Evolutionary conservation across 2,888 invertebrate genomes (phyloP).

Genomic region (Anodontia alba): DNA sequence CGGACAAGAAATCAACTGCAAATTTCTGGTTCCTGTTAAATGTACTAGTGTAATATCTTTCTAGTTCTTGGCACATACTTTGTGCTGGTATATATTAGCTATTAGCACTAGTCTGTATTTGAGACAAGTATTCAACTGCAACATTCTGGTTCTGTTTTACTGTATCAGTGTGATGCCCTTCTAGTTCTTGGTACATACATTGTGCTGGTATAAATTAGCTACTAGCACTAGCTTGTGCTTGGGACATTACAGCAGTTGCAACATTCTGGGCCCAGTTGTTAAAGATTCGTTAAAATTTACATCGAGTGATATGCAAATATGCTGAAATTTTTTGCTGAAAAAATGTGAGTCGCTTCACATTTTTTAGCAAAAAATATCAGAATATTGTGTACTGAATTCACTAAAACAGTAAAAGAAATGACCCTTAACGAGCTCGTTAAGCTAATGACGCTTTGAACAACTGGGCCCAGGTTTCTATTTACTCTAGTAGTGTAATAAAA

Average conservation of each 20-base stretch:
- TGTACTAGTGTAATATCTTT: not conserved
- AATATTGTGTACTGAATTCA: too few species aligned
- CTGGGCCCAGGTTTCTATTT: too few species aligned
- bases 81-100: not conserved
- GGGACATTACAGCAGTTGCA: constrained; percentile 6
- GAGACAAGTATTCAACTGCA: not conserved
- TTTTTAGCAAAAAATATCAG: too few species aligned
- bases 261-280: too few species aligned
- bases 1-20: constrained; percentile 1
- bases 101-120: not conserved
- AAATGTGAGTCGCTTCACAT: too few species aligned
- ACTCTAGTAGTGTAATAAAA: too few species aligned
- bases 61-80: constrained; percentile 19
- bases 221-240: constrained; percentile 19
- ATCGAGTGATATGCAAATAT: too few species aligned
- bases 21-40: not conserved
- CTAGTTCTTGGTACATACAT: constrained; percentile 20
- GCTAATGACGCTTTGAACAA: too few species aligned
- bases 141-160: not conserved
- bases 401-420: too few species aligned
- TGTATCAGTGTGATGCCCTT: not conserved
- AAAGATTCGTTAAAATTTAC: too few species aligned
- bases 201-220: constrained; percentile 1
- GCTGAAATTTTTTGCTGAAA: too few species aligned
- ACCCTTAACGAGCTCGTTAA: too few species aligned